Base-by-base conservation (phyloP, 2,113 vertebrate species). In the Chloropsis cyanopogon region DNA sequence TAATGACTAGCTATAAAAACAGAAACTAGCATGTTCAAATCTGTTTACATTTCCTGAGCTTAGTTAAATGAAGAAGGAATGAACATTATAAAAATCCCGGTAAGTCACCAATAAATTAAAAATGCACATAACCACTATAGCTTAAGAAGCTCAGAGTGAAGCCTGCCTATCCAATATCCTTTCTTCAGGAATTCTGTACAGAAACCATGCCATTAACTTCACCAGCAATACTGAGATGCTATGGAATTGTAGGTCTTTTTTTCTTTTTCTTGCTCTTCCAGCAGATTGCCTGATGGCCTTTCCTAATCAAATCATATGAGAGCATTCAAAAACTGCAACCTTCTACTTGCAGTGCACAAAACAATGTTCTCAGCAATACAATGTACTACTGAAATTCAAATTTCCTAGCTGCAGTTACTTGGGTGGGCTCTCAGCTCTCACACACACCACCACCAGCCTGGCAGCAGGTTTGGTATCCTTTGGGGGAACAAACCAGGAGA, bases 21-120 rank as follows among this genome's bases (percentile, higher is more conserved):
- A 97, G 90, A 96, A 96, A 96, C 75, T 83, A 92, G 81, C 78
- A 54, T 91, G 81, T 92, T 89, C 71, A 94, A 92, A 94, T 96
- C 94, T 94, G 90, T 96, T 97, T 96, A 95, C 82, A 96, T 93
- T 97, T 97, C 96, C 95, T 95, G 96, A 96, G 96, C 95, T 97
- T 93, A 95, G 95, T 95, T 92, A 97, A 92, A 95, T 82, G 90
- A 94, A 83, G 90, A 82, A 90, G 94, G 92, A 97, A 97, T 95
- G 91, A 95, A 92, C 50, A 50, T 91, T 95, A 96, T 80, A 94
- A 94, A 92, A 94, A 79, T 92, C 91, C 91, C 2, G 0, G 68
- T 78, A 88, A 91, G 90, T 80, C 95, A 94, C 87, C 84, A 96
- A 94, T 93, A 94, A 96, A 95, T 95, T 89, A 92, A 92, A 86